Conservation (phyloP, 2,797 vertebrate genomes). For the Botia kubotai region DNA sequence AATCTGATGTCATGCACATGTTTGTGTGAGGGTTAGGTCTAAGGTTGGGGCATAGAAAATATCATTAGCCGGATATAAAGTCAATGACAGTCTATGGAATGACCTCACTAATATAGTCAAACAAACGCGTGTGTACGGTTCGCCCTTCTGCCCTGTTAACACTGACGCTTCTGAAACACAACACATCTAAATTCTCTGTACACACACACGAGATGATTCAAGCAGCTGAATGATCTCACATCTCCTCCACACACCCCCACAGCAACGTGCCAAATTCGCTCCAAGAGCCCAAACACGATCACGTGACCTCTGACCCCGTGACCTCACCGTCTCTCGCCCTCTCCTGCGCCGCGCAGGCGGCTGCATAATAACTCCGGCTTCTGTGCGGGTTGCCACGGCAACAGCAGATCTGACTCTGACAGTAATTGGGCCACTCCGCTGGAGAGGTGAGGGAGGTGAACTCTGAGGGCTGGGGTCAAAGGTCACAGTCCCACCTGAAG, state of each 20-base stretch:
- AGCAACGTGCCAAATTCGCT: background rate
- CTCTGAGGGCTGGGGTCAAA: conserved; percentile 44
- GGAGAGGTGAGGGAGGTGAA: conserved; percentile 28
- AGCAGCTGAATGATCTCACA: background rate
- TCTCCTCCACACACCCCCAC: background rate
- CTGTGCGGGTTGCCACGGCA: conserved; percentile 41
- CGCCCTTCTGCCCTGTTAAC: background rate
- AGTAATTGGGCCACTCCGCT: conserved; percentile 51
- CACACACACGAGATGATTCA: background rate
- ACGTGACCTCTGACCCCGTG: conserved; percentile 11
- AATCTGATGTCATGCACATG: too few species aligned
- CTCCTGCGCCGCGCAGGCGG: background rate
- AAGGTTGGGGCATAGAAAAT: too few species aligned
- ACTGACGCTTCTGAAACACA: background rate
- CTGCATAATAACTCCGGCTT: conserved; percentile 19
- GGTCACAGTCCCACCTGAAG: conserved; percentile 49
- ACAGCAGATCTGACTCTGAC: conserved; percentile 19
- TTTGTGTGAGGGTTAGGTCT: too few species aligned
- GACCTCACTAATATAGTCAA: too few species aligned
- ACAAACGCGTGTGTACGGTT: background rate
- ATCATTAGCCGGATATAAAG: too few species aligned
- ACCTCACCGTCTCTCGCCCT: conserved; percentile 17
- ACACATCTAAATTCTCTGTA: background rate
- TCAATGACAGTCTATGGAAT: too few species aligned
- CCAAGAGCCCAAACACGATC: background rate